Base-by-base conservation (phyloP, 2,888 invertebrate genomes). In the Merodon equestris region DNA sequence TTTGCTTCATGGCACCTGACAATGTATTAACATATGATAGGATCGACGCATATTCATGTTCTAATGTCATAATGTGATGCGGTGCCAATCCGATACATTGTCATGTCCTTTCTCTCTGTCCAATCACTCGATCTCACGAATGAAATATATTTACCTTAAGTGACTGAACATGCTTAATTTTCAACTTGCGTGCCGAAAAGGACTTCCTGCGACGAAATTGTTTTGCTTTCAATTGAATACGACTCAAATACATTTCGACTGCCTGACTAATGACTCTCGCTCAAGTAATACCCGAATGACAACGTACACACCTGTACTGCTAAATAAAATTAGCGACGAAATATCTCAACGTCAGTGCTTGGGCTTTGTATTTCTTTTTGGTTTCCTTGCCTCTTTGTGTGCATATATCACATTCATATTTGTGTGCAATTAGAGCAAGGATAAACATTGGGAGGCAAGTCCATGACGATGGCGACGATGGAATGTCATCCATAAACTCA, bases 351-450 rank as follows among this genome's bases (percentile, higher is more conserved):
- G 72, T 61, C 66, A 18, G 40, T 53, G 47, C 44, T 60, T 15
- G 27, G n/a, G 15, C 10, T 61, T 61, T 54, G 10, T 42, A 19
- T 63, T 18, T 54, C 48, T 58, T 19, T 57, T 71, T 57, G 15
- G 17, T 38, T 56, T 27, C 44, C 47, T 36, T 61, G 13, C 40
- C 1, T 38, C 13, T 45, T n/a, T 64, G 19, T 44, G 57, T 42
- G 9, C 34, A 19, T 47, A 27, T 27, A 40, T n/a, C n/a, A n/a
- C n/a, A n/a, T n/a, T n/a, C 14, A 64, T 60, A 45, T 50, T 57
- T 63, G 50, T 57, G 51, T 63, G 67, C 73, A 77, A 77, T 77
- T 77, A 63, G 77, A 77, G 77, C 77, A 77, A 77, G 72, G 77
- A 77, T 77, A 77, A 72, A 72, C 57, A 61, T 72, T 66, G 60